Conservation (phyloP, 1,140 invertebrate genomes). For the Eulimnadia texana region DNA sequence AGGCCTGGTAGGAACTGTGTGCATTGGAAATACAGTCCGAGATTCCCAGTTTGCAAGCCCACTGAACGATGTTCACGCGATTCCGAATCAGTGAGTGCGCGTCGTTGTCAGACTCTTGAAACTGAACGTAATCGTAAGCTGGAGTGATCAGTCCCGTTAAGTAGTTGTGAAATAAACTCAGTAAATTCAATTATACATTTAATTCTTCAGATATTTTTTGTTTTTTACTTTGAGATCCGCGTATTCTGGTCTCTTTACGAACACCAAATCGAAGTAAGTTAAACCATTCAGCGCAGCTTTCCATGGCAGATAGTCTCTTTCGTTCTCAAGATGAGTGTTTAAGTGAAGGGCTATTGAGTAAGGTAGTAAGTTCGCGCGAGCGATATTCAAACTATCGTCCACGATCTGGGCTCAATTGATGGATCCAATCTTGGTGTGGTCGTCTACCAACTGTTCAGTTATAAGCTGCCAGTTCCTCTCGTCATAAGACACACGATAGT, state of each 20-base stretch:
- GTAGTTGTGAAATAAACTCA: no score
- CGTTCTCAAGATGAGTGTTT: slow-evolving; percentile 40
- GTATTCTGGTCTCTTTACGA: slow-evolving; percentile 20
- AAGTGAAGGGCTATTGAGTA: slow-evolving; percentile 38
- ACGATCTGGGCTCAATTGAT: slow-evolving; percentile 43
- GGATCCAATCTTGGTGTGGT: slow-evolving; percentile 29
- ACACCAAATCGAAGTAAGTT: slow-evolving; percentile 32
- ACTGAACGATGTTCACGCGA: slow-evolving; percentile 47
- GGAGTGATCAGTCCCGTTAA: slow-evolving; percentile 42
- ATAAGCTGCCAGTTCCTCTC: slow-evolving; percentile 33
- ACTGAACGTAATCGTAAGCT: slow-evolving; percentile 49
- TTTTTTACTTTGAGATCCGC: slow-evolving; percentile 17
- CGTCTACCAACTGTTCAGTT: slow-evolving; percentile 25
- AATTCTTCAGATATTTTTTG: no score
- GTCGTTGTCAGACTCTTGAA: no score
- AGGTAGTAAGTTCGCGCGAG: slow-evolving; percentile 26
- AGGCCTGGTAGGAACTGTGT: slow-evolving; percentile 48
- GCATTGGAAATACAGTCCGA: slow-evolving; percentile 51
- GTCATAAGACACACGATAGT: slow-evolving; percentile 42
- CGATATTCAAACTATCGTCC: slow-evolving; percentile 43
- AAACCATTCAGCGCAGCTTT: slow-evolving; percentile 39
- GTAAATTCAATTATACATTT: no score
- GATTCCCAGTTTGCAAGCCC: slow-evolving; percentile 53
- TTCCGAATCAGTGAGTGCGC: slow-evolving; percentile 49
- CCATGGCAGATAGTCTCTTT: slow-evolving; percentile 50